Evolutionary conservation across 2,888 invertebrate genomes (phyloP).

Genomic region (Theretra japonica): DNA sequence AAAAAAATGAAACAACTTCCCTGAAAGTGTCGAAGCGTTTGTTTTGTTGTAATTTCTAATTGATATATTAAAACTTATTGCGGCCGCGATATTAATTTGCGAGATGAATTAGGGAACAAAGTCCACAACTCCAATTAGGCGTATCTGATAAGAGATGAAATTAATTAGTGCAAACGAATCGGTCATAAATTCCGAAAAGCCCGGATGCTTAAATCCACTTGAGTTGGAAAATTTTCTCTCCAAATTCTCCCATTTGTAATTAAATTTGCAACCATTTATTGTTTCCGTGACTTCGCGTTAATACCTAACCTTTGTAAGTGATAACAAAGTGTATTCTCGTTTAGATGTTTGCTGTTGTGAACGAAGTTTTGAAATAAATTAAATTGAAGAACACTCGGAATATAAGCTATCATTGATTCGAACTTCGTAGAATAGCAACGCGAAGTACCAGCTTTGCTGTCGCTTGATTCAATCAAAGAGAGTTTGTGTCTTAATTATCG

Average conservation of each 20-base stretch:
- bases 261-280: slow-evolving; percentile 49
- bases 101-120: slow-evolving; percentile 61
- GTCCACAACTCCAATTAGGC: slow-evolving; percentile 65
- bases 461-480: too few relatives aligned
- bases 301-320: slow-evolving; percentile 25
- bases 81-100: slow-evolving; percentile 51
- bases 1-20: background rate
- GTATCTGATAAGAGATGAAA: slow-evolving; percentile 69
- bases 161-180: slow-evolving; percentile 71
- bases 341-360: background rate
- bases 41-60: slow-evolving; percentile 15
- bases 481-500: too few relatives aligned
- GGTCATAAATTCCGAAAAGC: slow-evolving; percentile 65
- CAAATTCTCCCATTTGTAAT: slow-evolving; percentile 48
- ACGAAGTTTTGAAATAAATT: background rate
- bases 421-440: too few relatives aligned
- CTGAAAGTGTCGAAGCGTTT: background rate
- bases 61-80: slow-evolving; percentile 45
- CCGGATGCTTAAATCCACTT: slow-evolving; percentile 54
- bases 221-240: slow-evolving; percentile 49
- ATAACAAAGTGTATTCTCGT: slow-evolving; percentile 7
- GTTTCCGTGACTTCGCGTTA: slow-evolving; percentile 39
- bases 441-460: too few relatives aligned
- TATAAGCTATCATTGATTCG: too few relatives aligned
- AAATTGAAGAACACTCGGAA: background rate